A percentile compares a stretch with the other conserved stretches of the same genome.
phyloP scores from a whole-genome alignment of 2,797 vertebrate genomes.

The Lithobates sylvaticus region DNA sequence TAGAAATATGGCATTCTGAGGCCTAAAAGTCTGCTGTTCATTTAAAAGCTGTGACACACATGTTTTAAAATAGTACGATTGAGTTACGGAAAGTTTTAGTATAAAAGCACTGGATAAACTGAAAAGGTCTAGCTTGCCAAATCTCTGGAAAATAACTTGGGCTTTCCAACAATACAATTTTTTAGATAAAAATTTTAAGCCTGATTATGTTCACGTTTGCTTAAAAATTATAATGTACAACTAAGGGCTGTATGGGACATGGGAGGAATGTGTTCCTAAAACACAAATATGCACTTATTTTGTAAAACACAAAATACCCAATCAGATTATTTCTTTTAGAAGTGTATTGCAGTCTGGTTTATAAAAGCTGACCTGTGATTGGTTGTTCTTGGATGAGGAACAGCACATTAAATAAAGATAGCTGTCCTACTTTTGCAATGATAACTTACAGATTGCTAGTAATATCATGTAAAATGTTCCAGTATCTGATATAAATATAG shows the following conservation, averaged over 20 bases:
- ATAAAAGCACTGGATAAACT: constrained; percentile 5
- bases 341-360: too few species aligned
- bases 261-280: too few species aligned
- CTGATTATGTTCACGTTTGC: not conserved
- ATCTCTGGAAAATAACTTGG: constrained; percentile 5
- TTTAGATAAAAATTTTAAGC: not conserved
- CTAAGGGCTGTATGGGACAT: too few species aligned
- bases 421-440: too few species aligned
- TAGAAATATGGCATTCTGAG: not conserved
- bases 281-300: too few species aligned
- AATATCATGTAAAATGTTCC: not conserved
- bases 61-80: not conserved
- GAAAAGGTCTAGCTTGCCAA: constrained; percentile 7
- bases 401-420: too few species aligned
- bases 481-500: not conserved
- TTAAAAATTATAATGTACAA: not conserved
- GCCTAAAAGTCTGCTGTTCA: not conserved
- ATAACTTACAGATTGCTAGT: not conserved
- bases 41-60: constrained; percentile 2
- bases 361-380: too few species aligned
- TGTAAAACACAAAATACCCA: too few species aligned
- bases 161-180: constrained; percentile 26
- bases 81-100: not conserved
- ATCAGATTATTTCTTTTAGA: too few species aligned
- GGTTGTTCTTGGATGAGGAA: too few species aligned